Evolutionary conservation across 2,797 vertebrate genomes (phyloP).

Genomic region (Amphiprion clarkii): DNA sequence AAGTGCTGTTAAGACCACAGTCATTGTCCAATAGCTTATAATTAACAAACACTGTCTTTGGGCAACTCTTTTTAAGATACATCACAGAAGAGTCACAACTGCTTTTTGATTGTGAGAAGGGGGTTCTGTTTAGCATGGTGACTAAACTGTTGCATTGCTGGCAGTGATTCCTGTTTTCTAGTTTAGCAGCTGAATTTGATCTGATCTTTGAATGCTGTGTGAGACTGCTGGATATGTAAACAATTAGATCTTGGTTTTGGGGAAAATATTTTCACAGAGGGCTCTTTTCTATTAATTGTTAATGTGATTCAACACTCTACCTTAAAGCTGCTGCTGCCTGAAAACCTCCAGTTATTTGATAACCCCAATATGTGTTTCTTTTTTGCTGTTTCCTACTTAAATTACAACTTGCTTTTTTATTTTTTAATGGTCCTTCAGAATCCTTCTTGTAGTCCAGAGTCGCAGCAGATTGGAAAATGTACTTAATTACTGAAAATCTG

Average conservation of each 20-base stretch:
- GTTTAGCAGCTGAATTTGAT: slow-evolving; percentile 11
- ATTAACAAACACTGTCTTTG: no score
- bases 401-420: slow-evolving; percentile 27
- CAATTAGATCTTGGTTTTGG: neutral
- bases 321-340: slow-evolving; percentile 56
- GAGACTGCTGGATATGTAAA: slow-evolving; percentile 20
- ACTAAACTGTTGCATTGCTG: neutral
- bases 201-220: slow-evolving; percentile 19
- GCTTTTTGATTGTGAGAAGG: slow-evolving; percentile 13
- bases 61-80: no score
- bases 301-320: slow-evolving; percentile 43
- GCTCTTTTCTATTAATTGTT: slow-evolving; percentile 64
- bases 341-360: slow-evolving; percentile 31
- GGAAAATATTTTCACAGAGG: slow-evolving; percentile 42
- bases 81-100: slow-evolving; percentile 4
- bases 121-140: neutral
- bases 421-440: slow-evolving; percentile 32
- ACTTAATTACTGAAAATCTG: slow-evolving; percentile 19
- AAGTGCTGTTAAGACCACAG: neutral
- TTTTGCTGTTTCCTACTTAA: slow-evolving; percentile 45
- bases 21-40: neutral
- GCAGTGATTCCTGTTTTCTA: slow-evolving; percentile 18
- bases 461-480: slow-evolving; percentile 24
- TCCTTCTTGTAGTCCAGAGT: slow-evolving; percentile 34
- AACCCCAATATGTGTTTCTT: slow-evolving; percentile 28